phyloP scores from a whole-genome alignment of 2,888 invertebrate genomes.

The Xanthia icteritia region DNA sequence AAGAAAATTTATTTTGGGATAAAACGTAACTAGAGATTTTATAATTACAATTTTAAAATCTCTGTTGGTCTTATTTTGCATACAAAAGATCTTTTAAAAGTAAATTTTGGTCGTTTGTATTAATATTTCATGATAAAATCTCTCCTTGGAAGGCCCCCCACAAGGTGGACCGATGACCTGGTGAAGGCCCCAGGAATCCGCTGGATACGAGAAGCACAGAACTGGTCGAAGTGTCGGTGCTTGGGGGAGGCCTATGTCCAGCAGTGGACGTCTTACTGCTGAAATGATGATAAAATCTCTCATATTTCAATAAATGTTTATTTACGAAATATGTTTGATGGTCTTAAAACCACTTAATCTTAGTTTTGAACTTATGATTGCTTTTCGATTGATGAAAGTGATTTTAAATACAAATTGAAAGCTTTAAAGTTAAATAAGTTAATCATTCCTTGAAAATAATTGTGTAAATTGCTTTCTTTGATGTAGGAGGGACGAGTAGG shows the following conservation, averaged over 20 bases:
- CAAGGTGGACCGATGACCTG: too few species aligned
- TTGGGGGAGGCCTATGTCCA: too few species aligned
- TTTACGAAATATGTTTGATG: conserved; percentile 34
- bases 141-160: too few species aligned
- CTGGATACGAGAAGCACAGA: too few species aligned
- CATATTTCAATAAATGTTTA: conserved; percentile 21
- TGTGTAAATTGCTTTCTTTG: not conserved
- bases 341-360: conserved; percentile 39
- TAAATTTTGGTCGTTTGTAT: not conserved
- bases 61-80: not conserved
- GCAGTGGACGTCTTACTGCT: too few species aligned
- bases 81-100: not conserved
- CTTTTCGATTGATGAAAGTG: conserved; percentile 42
- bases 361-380: conserved; percentile 49
- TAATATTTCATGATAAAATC: not conserved
- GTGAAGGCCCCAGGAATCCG: too few species aligned
- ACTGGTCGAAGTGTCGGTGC: too few species aligned
- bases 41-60: not conserved
- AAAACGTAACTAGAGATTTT: not conserved
- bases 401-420: conserved; percentile 34
- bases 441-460: not conserved
- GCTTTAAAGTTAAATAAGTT: conserved; percentile 20
- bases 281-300: not conserved
- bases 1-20: conserved; percentile 18
- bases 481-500: too few species aligned